These are phyloP conservation scores for Amblyornis subalaris DNA, from an alignment of 2,113 vertebrate species.

Conservation along the genomic window DNA sequence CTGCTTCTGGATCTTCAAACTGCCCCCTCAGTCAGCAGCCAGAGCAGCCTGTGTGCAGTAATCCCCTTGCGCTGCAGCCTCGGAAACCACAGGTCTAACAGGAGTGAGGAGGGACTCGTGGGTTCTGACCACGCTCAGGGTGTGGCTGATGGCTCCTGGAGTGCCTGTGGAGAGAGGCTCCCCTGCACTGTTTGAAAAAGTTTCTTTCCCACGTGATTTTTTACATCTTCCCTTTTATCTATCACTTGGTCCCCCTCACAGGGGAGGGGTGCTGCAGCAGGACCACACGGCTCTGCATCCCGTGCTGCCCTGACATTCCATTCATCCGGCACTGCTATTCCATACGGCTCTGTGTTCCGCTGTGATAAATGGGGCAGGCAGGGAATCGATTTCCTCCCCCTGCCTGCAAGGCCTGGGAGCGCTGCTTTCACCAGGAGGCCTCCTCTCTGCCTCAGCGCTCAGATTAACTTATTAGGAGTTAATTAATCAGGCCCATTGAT, in stretches of 20 bases:
- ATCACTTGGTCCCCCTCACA: neutral
- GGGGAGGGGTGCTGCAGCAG: neutral
- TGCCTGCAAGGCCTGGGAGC: neutral
- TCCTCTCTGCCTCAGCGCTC: constrained; percentile 18
- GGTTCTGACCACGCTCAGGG: neutral
- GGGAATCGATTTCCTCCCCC: constrained; percentile 11
- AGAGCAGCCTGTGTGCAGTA: neutral
- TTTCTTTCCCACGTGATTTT: neutral
- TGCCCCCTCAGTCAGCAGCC: neutral
- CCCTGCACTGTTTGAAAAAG: neutral
- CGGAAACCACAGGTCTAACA: neutral
- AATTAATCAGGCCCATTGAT: constrained; percentile 64
- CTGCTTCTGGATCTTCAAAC: neutral
- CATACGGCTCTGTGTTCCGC: neutral
- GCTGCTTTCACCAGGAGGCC: constrained; percentile 24
- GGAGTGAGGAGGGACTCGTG: accelerated
- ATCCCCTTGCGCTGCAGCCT: neutral
- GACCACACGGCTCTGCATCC: neutral
- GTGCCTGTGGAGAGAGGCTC: neutral
- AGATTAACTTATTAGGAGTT: constrained; percentile 61
- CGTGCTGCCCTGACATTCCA: neutral
- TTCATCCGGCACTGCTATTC: neutral
- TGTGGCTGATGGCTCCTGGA: neutral
- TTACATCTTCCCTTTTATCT: neutral
- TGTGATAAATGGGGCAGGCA: constrained; percentile 31